Evolutionary conservation across 2,888 invertebrate species (phyloP), one percentile per base, ranked within the genome.

Genomic region (Stenolophus ochropezus): DNA sequence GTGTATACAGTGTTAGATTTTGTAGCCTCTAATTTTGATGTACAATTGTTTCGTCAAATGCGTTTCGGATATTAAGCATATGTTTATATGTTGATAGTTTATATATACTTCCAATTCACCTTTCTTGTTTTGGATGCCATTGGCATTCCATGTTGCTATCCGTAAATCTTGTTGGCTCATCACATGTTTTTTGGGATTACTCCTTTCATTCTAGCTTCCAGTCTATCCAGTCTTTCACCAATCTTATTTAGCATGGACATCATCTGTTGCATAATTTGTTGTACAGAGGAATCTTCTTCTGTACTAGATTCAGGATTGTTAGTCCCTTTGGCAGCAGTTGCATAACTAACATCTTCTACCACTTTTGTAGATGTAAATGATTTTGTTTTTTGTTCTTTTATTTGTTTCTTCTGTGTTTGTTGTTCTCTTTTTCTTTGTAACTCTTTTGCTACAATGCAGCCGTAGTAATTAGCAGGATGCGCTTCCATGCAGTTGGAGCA

Each of bases 131-230:
- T 4, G 20, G 6, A 58, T 18, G 8, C 58, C 58, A 11, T 58
- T 58, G 20, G 58, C 58, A 21, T 58, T 58, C 58, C 58, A 58
- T 16, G 21, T 20, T 16, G 58, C 21, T 16, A 58, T 58, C 16
- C 58, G 8, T 58, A 58, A 21, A 2, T 18, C 58, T 49, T 49
- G 4, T 16, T 58, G 2, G 14, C 11, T 14, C 61, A 61, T 61
- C 21, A 18, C 8, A 14, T 58, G 3, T 58, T 6, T 58, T 58
- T 20, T 58, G 21, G 18, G 21, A 14, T 53, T 53, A 11, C n/a
- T 53, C n/a, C 16, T 16, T 8, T 53, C 33, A 8, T 11, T 14
- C 16, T 58, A 6, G 8, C 6, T 58, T 58, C 21, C 18, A 58
- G 18, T 4, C 21, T 2, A 18, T 58, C 18, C 5, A 58, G 11